Percentiles rank a stretch among this genome's conserved stretches.
Evolutionary conservation across 2,888 invertebrate species (phyloP).

Genomic region (Diachrysia chrysitis): DNA sequence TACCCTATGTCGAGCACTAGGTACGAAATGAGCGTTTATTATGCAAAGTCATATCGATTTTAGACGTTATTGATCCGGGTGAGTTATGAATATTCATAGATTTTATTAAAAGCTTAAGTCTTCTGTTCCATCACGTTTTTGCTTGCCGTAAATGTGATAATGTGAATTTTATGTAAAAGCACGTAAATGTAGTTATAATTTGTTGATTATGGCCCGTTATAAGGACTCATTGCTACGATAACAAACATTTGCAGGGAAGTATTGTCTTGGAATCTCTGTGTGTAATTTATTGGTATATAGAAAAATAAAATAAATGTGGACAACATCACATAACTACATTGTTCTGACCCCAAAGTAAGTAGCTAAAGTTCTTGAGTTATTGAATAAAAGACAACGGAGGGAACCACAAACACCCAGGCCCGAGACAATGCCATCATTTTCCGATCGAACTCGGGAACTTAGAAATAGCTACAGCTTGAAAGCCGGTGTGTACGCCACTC

Average conservation of each 20-base stretch:
- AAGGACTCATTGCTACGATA: background rate
- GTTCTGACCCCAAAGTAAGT: too few species aligned
- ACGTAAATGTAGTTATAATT: background rate
- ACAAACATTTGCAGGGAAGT: background rate
- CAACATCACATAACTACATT: too few species aligned
- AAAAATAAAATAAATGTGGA: too few species aligned
- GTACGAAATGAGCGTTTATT: conserved; percentile 27
- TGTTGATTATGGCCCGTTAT: background rate
- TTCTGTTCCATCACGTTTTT: conserved; percentile 19
- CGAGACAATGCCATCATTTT: too few species aligned
- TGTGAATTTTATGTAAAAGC: background rate
- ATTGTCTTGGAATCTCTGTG: background rate
- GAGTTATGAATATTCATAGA: conserved; percentile 36
- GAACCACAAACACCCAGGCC: too few species aligned
- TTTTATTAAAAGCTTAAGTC: conserved; percentile 22
- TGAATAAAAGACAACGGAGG: too few species aligned
- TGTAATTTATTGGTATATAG: too few species aligned
- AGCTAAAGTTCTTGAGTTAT: too few species aligned
- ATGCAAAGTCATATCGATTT: conserved; percentile 53
- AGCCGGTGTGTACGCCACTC: too few species aligned
- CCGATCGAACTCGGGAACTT: too few species aligned
- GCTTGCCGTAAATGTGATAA: background rate
- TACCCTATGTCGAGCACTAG: conserved; percentile 29
- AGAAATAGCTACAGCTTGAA: too few species aligned
- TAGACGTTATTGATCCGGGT: conserved; percentile 40